These are phyloP conservation scores for Schmidtea mediterranea DNA, from an alignment of 1,140 invertebrate species.

Conservation along the genomic window DNA sequence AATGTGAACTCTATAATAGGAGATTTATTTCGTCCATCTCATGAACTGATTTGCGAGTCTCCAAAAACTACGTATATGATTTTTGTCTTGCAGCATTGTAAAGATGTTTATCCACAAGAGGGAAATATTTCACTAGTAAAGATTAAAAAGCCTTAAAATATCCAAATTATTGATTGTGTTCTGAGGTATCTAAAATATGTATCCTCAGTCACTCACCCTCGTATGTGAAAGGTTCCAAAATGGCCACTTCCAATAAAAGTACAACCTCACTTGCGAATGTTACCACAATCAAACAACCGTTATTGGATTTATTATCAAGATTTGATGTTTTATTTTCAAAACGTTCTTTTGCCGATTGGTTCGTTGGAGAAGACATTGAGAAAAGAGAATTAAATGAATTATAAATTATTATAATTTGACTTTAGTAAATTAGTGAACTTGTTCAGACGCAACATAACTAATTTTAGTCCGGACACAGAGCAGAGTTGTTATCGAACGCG, in stretches of 20 bases:
- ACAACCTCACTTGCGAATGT: background rate
- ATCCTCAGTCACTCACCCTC: conserved; percentile 18
- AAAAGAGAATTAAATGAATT: conserved; percentile 14
- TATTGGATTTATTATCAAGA: conserved; percentile 13
- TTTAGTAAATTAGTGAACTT: no score
- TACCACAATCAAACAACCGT: background rate
- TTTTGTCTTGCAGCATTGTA: conserved; percentile 25
- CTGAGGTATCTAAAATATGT: conserved; percentile 15
- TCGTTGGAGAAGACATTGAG: conserved; percentile 9
- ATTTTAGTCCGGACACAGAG: no score
- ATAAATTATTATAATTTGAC: no score
- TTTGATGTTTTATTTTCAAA: conserved; percentile 11
- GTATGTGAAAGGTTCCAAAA: conserved; percentile 16
- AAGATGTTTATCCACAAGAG: conserved; percentile 35
- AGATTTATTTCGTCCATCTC: conserved; percentile 58
- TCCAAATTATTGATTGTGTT: conserved; percentile 12
- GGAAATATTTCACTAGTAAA: conserved; percentile 52
- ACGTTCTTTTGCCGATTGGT: conserved; percentile 16
- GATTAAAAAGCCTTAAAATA: conserved; percentile 28
- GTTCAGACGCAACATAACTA: no score
- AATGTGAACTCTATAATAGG: conserved; percentile 54
- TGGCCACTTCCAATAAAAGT: conserved; percentile 16
- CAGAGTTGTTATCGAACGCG: no score
- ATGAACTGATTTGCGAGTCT: conserved; percentile 73
- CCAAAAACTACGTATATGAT: conserved; percentile 64